phyloP scores from a whole-genome alignment of 2,113 vertebrate genomes.

The Pagrus major region DNA sequence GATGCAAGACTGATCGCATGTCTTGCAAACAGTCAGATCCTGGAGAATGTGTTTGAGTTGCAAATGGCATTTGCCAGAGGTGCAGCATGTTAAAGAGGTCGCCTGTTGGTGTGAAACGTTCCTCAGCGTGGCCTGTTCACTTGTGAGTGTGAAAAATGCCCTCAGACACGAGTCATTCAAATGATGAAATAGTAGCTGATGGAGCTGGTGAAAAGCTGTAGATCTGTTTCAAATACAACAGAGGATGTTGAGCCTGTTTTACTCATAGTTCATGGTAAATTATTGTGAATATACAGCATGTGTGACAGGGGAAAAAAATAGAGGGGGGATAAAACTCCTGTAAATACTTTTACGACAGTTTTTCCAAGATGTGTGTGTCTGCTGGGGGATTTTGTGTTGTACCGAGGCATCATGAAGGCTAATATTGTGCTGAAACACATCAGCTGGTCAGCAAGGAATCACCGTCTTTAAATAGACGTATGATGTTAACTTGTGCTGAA shows the following conservation, averaged over 20 bases:
- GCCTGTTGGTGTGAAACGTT: not conserved
- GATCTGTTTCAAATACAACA: not conserved
- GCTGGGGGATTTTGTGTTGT: not conserved
- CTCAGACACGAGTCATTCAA: not conserved
- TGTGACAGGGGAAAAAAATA: no score
- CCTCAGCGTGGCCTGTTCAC: not conserved
- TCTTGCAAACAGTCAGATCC: not conserved
- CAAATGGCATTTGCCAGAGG: conserved; percentile 2
- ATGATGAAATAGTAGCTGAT: not conserved
- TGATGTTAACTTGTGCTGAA: conserved; percentile 45
- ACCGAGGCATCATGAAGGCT: not conserved
- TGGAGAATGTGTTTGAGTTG: not conserved
- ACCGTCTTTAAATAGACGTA: conserved; percentile 49
- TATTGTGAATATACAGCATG: no score
- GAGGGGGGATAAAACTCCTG: not conserved
- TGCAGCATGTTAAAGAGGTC: not conserved
- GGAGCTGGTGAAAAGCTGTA: not conserved
- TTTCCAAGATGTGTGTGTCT: not conserved
- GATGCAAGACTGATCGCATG: not conserved
- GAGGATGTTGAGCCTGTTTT: no score
- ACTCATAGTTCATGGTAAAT: no score
- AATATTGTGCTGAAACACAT: not conserved
- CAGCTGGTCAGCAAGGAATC: conserved; percentile 40
- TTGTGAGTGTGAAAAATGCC: not conserved
- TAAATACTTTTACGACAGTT: not conserved